Base-by-base conservation (phyloP, 2,888 invertebrate genomes). In the Gnatocerus cornutus region DNA sequence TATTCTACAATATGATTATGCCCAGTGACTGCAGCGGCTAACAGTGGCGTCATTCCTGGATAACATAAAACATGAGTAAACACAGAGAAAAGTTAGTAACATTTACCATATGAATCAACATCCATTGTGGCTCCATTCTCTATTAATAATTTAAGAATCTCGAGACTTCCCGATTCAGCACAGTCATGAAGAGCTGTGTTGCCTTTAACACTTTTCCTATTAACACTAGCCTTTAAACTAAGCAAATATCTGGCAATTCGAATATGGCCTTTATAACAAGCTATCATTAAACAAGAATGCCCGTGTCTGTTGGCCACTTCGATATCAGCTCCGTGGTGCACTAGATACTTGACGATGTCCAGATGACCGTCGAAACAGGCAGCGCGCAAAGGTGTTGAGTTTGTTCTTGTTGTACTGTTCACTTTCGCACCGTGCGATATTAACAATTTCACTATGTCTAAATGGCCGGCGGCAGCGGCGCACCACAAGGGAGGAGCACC, bases 171-270 rank as follows among this genome's bases (percentile, higher is more conserved):
- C 62, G 96, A 96, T 85, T 99, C 98, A 0, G 98, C 98, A 82
- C 98, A 97, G 82, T 99, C 98, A 86, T 99, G 98, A 33, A 99
- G 84, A n/a, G 98, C 98, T 6, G 98, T 98, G 85, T 98, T 98
- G 27, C 93, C 93, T 84, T 95, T 96, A 8, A 94, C 93, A 80
- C 95, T 95, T 85, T 96, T 96, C 72, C 97, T 90, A 85, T 98
- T 98, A 1, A 97, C 95, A 82, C 96, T 93, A 1, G 97, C 98
- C 79, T 94, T 94, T 48, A 95, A 86, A 10, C 92, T 90, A 7
- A 98, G 88, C 63, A 98, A 88, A 86, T 93, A 98, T 81, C 93
- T 93, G 59, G 96, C 97, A 82, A 98, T 97, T 81, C 91, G 90
- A 75, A 92, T 91, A 86, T 98, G 97, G 62, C 97, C 96, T 84